Evolutionary conservation across 2,888 invertebrate genomes (phyloP), one percentile per base, ranked within the genome.

Genomic region (Notodonta dromedarius): DNA sequence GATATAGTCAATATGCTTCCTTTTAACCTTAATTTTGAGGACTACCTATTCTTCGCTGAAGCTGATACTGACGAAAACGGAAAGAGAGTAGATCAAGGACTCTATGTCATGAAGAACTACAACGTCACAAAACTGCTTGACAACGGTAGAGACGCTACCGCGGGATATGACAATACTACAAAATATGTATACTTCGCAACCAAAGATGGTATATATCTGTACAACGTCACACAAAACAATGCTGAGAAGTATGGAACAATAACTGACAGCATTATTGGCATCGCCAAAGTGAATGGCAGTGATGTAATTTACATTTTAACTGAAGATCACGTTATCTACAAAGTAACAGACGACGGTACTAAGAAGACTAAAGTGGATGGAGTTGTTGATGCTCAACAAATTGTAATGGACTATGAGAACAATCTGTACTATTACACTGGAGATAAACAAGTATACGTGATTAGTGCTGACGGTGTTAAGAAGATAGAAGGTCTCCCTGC

Each of bases 271-370:
- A 71, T 88, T 3, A 82, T 86, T 3, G 70, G 72, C 6, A 78
- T 89, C 5, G 85, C 78, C 11, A 83, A 83, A 71, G 72, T 65
- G 0, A 87, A 87, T 50, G 74, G 75, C 1, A 76, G 78, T 24
- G 86, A 86, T 48, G 32, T 61, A 0, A 73, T 91, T 3, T 92
- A 88, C 67, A 82, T 86, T 24, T 55, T 92, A 0, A 87, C 86
- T 6, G 81, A 83, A 40, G 77, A 84, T 24, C 73, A 85, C 16
- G 72, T 81, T 35, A 55, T 91, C 0, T 90, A 81, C 69, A 88
- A 86, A 73, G 86, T 91, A 0, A 82, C 83, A 6, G 82, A 88
- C 11, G 72, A 80, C 5, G 91, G 90, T 3, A 83, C 75, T 0
- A 81, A 78, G 24, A 89, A 87, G 53, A 80, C 80, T 5, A 76